A percentile compares a stretch with the other conserved stretches of the same genome.
phyloP scores from a whole-genome alignment of 1,140 invertebrate species.

The Cydia amplana region DNA sequence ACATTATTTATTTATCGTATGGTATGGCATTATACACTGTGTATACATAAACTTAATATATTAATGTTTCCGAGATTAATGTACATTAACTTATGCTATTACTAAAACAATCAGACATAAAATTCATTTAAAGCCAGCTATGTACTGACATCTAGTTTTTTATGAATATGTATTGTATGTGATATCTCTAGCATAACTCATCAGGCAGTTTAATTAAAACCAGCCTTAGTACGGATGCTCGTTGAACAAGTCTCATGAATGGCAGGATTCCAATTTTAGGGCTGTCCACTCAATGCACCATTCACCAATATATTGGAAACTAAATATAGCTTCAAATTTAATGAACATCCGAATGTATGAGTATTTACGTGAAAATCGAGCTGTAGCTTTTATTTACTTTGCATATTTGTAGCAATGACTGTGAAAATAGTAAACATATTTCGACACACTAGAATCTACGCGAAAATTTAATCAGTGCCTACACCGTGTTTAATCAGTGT shows the following conservation, averaged over 20 bases:
- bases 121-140: no score
- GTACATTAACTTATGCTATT: no score
- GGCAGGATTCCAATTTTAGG: background rate
- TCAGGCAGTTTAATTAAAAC: constrained; percentile 56
- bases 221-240: constrained; percentile 39
- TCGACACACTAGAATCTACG: background rate
- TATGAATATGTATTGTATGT: background rate
- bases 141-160: no score
- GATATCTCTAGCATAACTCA: constrained; percentile 5
- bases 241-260: constrained; percentile 24
- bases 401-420: background rate
- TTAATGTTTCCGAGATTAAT: no score
- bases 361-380: background rate
- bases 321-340: background rate
- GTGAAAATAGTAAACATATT: background rate
- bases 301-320: background rate
- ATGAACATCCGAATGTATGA: background rate
- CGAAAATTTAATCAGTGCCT: no score
- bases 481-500: background rate
- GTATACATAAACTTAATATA: no score
- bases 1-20: no score
- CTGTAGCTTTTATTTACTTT: background rate
- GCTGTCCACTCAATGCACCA: background rate
- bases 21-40: no score
- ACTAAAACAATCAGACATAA: no score